A percentile compares a stretch with the other conserved stretches of the same genome.
Conservation (phyloP, 2,113 vertebrate species). For the Elephas maximus region DNA sequence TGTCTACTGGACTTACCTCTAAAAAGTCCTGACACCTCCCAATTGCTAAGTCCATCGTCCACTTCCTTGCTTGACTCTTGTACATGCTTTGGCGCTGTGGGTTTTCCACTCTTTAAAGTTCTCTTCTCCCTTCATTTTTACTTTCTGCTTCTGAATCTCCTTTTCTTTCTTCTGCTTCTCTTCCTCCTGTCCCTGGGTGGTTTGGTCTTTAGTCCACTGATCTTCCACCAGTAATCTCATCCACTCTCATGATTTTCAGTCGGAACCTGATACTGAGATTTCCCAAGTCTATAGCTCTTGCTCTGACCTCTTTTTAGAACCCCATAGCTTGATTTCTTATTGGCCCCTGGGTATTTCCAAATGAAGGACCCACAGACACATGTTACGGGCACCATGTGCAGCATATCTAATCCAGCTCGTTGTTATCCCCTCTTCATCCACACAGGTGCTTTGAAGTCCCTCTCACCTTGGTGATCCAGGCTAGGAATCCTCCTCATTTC, state of each 20-base stretch:
- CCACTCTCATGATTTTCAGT: not conserved
- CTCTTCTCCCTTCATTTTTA: not conserved
- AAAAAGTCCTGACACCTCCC: not conserved
- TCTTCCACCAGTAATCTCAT: not conserved
- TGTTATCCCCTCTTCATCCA: accelerated
- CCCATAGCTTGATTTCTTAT: not conserved
- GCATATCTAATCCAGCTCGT: not conserved
- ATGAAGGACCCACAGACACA: not conserved
- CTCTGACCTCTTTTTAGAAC: not conserved
- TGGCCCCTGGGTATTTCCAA: not conserved
- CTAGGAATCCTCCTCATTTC: not conserved
- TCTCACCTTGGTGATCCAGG: not conserved
- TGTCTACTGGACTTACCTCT: not conserved
- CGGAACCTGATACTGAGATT: not conserved
- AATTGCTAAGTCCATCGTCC: too few species aligned
- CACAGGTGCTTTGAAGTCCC: not conserved
- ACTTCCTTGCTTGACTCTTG: not conserved
- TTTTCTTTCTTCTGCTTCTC: not conserved
- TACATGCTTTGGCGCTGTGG: not conserved
- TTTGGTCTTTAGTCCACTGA: not conserved
- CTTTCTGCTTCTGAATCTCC: not conserved
- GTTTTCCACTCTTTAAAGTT: not conserved
- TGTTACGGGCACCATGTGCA: accelerated
- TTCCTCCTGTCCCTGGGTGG: not conserved
- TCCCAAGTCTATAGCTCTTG: not conserved